Evolutionary conservation across 2,888 invertebrate genomes (phyloP).

Genomic region (Xanthia icteritia): DNA sequence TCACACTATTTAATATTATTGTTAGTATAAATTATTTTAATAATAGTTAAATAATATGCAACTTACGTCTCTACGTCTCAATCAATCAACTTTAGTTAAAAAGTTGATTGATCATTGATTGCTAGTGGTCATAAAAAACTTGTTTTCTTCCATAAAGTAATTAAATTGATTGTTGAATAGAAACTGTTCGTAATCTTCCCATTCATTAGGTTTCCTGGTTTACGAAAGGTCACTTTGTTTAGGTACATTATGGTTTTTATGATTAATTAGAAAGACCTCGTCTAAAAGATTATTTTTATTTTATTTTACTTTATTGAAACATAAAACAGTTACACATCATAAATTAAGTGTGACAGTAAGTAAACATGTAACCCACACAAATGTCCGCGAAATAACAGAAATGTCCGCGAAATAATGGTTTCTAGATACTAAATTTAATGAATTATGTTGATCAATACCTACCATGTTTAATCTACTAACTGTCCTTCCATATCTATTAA

Average conservation of each 20-base stretch:
- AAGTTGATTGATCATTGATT: slow-evolving; percentile 9
- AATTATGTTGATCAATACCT: neutral
- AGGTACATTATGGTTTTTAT: neutral
- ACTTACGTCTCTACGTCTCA: neutral
- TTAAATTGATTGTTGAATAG: slow-evolving; percentile 17
- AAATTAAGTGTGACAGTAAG: no score
- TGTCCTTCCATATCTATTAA: neutral
- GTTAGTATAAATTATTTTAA: neutral
- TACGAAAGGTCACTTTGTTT: neutral
- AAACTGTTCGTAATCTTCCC: slow-evolving; percentile 8
- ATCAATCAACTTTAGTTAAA: no score
- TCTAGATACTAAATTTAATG: no score
- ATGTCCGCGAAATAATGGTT: no score
- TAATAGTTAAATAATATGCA: neutral
- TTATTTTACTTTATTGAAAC: no score
- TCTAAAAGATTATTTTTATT: neutral
- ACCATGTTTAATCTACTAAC: neutral
- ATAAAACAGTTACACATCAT: no score
- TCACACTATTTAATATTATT: no score
- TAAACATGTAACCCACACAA: no score
- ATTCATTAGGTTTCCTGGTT: neutral
- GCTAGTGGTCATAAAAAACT: slow-evolving; percentile 1
- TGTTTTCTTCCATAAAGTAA: neutral
- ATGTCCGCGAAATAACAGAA: no score
- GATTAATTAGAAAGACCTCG: neutral